Conservation (phyloP, 2,888 invertebrate species). For the Heliconius aoede region DNA sequence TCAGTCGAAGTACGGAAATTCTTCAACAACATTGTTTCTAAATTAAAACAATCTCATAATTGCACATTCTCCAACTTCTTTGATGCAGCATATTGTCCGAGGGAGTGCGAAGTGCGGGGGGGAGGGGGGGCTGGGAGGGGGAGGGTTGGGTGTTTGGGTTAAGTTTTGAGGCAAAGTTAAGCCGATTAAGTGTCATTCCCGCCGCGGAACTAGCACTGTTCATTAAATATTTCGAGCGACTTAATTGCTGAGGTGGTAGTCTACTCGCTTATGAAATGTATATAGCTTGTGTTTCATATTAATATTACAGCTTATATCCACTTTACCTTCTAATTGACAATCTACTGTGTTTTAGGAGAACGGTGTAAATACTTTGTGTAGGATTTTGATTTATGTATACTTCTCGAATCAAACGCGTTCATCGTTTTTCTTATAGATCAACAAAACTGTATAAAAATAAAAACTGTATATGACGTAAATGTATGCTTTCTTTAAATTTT, state of each 20-base stretch:
- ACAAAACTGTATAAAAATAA: no score
- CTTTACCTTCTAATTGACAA: not conserved
- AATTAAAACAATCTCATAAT: constrained; percentile 84
- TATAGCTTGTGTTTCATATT: constrained; percentile 52
- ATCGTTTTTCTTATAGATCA: no score
- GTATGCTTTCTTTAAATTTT: no score
- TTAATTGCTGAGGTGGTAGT: constrained; percentile 77
- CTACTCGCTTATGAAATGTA: constrained; percentile 54
- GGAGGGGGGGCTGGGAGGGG: constrained; percentile 51
- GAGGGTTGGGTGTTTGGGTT: constrained; percentile 54
- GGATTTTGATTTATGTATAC: no score
- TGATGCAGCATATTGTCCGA: constrained; percentile 77
- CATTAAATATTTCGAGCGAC: constrained; percentile 82
- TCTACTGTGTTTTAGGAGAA: not conserved
- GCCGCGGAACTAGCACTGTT: constrained; percentile 79
- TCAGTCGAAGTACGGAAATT: constrained; percentile 76
- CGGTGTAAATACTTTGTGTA: no score
- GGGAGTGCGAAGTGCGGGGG: constrained; percentile 48
- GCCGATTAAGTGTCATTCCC: constrained; percentile 83
- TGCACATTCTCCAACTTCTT: constrained; percentile 82
- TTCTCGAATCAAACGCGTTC: no score
- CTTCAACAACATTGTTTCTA: constrained; percentile 82
- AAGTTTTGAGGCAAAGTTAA: constrained; percentile 81
- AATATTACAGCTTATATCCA: constrained; percentile 6
- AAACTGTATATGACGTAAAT: no score